These are phyloP conservation scores for Uromys caudimaculatus DNA, from an alignment of 2,797 vertebrate genomes.

Conservation along the genomic window DNA sequence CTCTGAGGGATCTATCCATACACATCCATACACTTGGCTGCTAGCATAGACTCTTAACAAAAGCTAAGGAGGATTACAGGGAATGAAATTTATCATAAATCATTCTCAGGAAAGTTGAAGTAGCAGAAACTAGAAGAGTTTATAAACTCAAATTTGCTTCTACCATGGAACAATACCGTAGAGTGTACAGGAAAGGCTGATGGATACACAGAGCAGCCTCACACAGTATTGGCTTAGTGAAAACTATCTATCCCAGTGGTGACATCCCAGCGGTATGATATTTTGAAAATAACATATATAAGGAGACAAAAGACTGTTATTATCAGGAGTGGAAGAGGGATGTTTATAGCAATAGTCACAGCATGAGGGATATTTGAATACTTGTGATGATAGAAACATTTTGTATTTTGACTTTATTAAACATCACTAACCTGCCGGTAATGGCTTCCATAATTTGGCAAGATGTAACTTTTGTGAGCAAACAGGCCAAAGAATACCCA, in stretches of 20 bases:
- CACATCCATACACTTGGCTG: no score
- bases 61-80: no score
- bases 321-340: no score
- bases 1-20: not conserved
- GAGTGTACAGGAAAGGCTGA: not conserved
- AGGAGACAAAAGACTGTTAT: not conserved
- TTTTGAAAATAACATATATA: not conserved
- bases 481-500: not conserved
- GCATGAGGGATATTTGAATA: not conserved
- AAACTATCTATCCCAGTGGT: not conserved
- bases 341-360: accelerated
- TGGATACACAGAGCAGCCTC: not conserved
- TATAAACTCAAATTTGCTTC: not conserved
- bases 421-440: no score
- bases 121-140: not conserved
- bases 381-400: not conserved
- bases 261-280: not conserved
- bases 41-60: not conserved
- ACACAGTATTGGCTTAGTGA: no score
- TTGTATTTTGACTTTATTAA: not conserved
- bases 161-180: not conserved
- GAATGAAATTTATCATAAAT: not conserved
- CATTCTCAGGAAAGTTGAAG: not conserved
- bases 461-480: accelerated
- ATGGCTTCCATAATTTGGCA: not conserved